A percentile compares a stretch with the other conserved stretches of the same genome.
Evolutionary conservation across 2,888 invertebrate genomes (phyloP).

Genomic region (Sarcophaga carnaria): DNA sequence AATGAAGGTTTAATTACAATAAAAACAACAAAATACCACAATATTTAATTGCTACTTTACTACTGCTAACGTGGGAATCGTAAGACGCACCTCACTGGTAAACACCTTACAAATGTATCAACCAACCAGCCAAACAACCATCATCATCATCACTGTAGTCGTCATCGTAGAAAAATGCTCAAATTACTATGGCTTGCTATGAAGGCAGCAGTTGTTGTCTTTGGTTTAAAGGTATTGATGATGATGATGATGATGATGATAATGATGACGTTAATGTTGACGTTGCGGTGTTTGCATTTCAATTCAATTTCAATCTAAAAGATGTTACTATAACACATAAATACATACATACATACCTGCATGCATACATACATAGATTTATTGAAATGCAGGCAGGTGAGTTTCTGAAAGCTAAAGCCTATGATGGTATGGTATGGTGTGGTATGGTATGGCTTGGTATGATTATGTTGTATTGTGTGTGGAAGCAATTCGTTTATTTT

Average conservation of each 20-base stretch:
- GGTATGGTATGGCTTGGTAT: too few relatives aligned
- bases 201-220: not conserved
- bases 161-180: slow-evolving; percentile 18
- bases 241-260: not conserved
- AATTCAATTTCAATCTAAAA: slow-evolving; percentile 6
- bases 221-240: not conserved
- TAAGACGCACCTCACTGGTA: slow-evolving; percentile 39
- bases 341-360: not conserved
- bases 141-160: slow-evolving; percentile 22
- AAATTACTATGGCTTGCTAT: not conserved
- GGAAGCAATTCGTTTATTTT: slow-evolving; percentile 47
- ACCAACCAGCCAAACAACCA: not conserved
- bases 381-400: not conserved
- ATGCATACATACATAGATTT: not conserved
- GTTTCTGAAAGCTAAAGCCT: not conserved
- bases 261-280: not conserved
- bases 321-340: not conserved
- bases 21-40: too few relatives aligned
- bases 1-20: too few relatives aligned
- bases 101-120: slow-evolving; percentile 22
- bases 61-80: slow-evolving; percentile 58
- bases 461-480: not conserved
- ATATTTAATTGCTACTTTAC: slow-evolving; percentile 21
- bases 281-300: not conserved
- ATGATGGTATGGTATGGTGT: not conserved